These are phyloP conservation scores for Elgonia sp. DNA, from an alignment of 2,888 invertebrate species.

Conservation along the genomic window DNA sequence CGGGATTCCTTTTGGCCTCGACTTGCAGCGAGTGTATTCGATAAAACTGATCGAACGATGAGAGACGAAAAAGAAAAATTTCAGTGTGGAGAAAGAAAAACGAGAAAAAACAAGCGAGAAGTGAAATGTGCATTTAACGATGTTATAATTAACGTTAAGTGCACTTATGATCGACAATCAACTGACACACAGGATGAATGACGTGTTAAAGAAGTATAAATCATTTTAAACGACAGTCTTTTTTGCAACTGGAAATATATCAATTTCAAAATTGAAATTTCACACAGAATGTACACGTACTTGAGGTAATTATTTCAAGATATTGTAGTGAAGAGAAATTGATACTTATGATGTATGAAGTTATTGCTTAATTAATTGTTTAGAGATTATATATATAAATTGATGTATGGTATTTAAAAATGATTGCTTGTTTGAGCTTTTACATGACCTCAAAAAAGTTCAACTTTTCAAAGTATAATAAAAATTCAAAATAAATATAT, in stretches of 20 bases:
- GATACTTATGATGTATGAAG: too few relatives aligned
- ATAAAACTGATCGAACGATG: slow-evolving; percentile 53
- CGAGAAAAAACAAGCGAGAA: slow-evolving; percentile 47
- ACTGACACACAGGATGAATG: slow-evolving; percentile 56
- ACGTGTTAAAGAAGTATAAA: slow-evolving; percentile 59
- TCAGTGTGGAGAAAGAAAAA: neutral
- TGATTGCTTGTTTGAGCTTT: too few relatives aligned
- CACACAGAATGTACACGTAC: neutral
- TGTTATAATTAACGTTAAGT: slow-evolving; percentile 68
- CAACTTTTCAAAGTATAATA: too few relatives aligned
- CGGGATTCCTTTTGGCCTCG: slow-evolving; percentile 77
- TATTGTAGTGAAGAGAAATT: too few relatives aligned
- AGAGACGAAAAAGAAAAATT: slow-evolving; percentile 10
- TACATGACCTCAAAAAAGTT: too few relatives aligned
- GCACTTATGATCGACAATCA: slow-evolving; percentile 58
- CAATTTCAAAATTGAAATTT: slow-evolving; percentile 15
- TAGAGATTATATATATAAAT: too few relatives aligned
- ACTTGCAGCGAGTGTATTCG: slow-evolving; percentile 30
- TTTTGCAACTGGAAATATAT: slow-evolving; percentile 9
- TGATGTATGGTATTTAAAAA: too few relatives aligned
- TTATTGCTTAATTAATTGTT: too few relatives aligned
- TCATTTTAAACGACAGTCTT: slow-evolving; percentile 56
- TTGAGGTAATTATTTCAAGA: too few relatives aligned
- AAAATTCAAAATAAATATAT: too few relatives aligned
- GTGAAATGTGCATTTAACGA: slow-evolving; percentile 59